Base-by-base conservation (phyloP, 1,140 invertebrate species). In the Pseudomyrmex flavicornis region DNA sequence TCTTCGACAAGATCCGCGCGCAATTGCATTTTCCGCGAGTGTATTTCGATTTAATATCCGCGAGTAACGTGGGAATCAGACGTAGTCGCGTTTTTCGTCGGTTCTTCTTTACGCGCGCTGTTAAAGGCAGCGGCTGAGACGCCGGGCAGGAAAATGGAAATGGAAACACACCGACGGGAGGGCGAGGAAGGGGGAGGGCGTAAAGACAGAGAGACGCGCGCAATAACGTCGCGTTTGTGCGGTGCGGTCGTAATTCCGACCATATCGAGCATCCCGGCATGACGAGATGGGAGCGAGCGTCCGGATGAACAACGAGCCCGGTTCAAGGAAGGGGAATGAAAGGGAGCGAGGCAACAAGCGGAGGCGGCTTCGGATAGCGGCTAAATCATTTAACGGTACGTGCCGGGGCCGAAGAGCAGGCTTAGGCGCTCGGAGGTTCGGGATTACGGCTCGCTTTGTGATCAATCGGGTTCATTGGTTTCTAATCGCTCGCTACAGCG, bases 401-500 rank as follows among this genome's bases (percentile, higher is more conserved):
- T 80, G 54, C 65, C 63, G 56, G 35, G 35, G 48, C 65, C 72
- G 58, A 61, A 46, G 48, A 76, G 46, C 68, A 77, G 69, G 56
- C 62, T 72, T 84, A 62, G 61, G 72, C 46, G 56, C 52, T 46
- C 46, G 58, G 56, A 26, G 22, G 56, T 52, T 70, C 20, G 83
- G 77, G 54, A 88, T 88, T 76, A 84, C 59, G 26, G 50, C 20
- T 73, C 74, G 75, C 83, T 85, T 83, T 86, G 79, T 83, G 79
- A 89, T 84, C 80, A 72, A 86, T 86, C 86, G 65, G 62, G 80
- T 83, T 88, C 73, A 80, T 85, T 83, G 75, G 74, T 74, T 73
- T 63, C 77, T 90, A 90, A 90, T 90, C 87, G 89, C 62, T 88
- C 72, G 80, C 68, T 69, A 76, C 84, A 79, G 84, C 83, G 7